phyloP scores from a whole-genome alignment of 2,888 invertebrate species.

The Drosophila hawaiiensis region DNA sequence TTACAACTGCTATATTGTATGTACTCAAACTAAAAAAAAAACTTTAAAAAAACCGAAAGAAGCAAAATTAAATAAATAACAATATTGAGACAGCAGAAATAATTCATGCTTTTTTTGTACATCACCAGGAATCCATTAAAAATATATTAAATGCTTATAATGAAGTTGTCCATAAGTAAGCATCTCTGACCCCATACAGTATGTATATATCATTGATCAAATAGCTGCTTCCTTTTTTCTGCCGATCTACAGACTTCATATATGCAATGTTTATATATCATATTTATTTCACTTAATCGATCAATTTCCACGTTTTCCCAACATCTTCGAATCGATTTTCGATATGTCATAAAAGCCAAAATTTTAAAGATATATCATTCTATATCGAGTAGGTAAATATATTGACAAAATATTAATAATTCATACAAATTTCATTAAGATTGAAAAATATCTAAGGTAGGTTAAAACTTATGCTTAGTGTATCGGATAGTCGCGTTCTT shows the following conservation, averaged over 20 bases:
- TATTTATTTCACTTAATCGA: not conserved
- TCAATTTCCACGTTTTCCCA: not conserved
- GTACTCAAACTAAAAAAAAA: slow-evolving; percentile 64
- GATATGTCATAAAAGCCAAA: not conserved
- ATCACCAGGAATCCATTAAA: not conserved
- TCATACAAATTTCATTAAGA: not conserved
- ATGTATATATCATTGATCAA: not conserved
- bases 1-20: slow-evolving; percentile 75
- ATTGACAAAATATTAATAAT: not conserved
- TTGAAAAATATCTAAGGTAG: not conserved
- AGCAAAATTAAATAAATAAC: slow-evolving; percentile 76
- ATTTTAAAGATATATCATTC: not conserved
- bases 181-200: not conserved
- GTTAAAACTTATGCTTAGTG: not conserved
- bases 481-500: not conserved
- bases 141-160: not conserved
- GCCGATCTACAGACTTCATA: not conserved
- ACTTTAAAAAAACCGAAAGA: slow-evolving; percentile 56
- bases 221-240: not conserved
- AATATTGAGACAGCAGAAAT: slow-evolving; percentile 68
- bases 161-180: not conserved
- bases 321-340: not conserved
- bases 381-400: not conserved
- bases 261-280: not conserved
- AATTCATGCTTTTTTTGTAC: not conserved